Percentiles rank a stretch among this genome's conserved stretches.
Conservation (phyloP, 2,888 invertebrate genomes). For the Stratiomys singularior region DNA sequence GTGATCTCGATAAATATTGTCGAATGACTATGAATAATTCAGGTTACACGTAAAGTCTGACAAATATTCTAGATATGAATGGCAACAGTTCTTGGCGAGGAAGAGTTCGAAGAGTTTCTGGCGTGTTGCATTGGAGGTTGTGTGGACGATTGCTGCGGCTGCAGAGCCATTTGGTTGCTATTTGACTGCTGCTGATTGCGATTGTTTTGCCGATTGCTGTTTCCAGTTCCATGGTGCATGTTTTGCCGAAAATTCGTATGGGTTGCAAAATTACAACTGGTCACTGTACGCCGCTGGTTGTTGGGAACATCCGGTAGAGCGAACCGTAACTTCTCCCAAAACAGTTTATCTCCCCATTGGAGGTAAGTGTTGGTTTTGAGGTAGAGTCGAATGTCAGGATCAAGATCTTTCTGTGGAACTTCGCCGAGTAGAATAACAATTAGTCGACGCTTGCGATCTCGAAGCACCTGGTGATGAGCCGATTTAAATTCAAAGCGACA, state of each 20-base stretch:
- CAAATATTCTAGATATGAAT: conserved; percentile 54
- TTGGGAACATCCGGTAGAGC: conserved; percentile 82
- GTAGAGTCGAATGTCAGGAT: conserved; percentile 89
- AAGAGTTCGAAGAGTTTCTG: conserved; percentile 48
- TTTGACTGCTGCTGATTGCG: conserved; percentile 35
- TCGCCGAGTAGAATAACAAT: conserved; percentile 92
- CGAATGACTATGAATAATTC: background rate
- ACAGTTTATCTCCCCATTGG: conserved; percentile 92
- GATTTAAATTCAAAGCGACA: conserved; percentile 94
- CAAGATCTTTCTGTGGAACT: conserved; percentile 87
- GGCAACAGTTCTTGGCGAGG: conserved; percentile 56
- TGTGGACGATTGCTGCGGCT: background rate
- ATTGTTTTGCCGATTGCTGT: conserved; percentile 61
- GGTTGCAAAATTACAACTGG: conserved; percentile 65
- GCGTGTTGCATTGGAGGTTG: conserved; percentile 54
- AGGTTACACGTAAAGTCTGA: conserved; percentile 7
- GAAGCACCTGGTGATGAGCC: conserved; percentile 89
- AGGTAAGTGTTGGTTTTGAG: conserved; percentile 91
- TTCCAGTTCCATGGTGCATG: conserved; percentile 11
- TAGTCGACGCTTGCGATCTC: conserved; percentile 85
- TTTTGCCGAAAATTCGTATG: conserved; percentile 48
- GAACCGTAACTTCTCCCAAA: conserved; percentile 95
- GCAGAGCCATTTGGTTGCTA: conserved; percentile 63
- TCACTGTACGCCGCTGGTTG: conserved; percentile 63
- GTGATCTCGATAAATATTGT: conserved; percentile 13